A percentile compares a stretch with the other conserved stretches of the same genome.
Conservation (phyloP, 2,888 invertebrate species). For the Leptarthrus brevirostris region DNA sequence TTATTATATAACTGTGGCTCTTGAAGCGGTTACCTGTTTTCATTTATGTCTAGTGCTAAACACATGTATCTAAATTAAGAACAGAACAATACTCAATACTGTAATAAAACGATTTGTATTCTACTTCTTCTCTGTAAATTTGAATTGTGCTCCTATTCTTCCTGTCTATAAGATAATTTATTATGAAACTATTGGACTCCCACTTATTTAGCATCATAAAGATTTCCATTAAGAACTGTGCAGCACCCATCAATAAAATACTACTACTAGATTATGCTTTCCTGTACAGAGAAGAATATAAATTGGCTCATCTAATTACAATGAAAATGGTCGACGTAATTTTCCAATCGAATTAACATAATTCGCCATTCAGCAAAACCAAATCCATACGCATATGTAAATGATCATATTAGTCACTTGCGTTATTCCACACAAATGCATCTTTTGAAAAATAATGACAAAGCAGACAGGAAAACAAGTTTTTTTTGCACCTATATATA, state of each 20-base stretch:
- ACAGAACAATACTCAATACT: too few species aligned
- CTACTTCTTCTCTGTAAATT: too few species aligned
- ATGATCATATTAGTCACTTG: constrained; percentile 29
- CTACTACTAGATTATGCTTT: neutral
- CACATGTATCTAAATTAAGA: too few species aligned
- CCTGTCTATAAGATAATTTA: too few species aligned
- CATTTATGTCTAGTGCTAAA: too few species aligned
- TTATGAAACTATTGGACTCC: too few species aligned
- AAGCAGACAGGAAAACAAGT: neutral
- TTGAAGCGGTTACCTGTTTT: too few species aligned
- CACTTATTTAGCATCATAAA: neutral
- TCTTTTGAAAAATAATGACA: neutral
- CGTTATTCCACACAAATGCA: neutral
- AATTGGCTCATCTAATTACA: constrained; percentile 28
- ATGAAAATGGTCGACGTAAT: constrained; percentile 11
- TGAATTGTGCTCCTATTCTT: too few species aligned
- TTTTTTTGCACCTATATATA: neutral
- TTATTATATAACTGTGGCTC: too few species aligned
- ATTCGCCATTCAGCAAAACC: constrained; percentile 21
- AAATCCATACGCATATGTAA: constrained; percentile 9
- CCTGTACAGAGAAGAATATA: neutral
- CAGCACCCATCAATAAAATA: neutral
- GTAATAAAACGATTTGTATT: too few species aligned
- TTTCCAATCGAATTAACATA: constrained; percentile 36
- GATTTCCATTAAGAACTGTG: neutral